Percentiles rank a stretch among this genome's conserved stretches.
phyloP scores from a whole-genome alignment of 1,140 invertebrate genomes.

The Drosophila ohnishii region DNA sequence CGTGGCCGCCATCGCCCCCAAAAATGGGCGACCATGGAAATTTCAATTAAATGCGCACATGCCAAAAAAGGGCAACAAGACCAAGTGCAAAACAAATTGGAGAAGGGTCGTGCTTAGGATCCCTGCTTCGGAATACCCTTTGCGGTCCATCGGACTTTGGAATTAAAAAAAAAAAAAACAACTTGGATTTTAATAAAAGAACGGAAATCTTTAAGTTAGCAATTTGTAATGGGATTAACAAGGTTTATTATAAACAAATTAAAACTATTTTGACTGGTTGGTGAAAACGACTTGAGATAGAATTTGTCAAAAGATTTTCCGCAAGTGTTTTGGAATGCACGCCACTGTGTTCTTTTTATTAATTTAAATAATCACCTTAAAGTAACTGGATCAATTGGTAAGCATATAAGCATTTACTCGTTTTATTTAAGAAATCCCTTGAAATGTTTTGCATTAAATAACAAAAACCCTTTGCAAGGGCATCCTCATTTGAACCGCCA shows the following conservation, averaged over 20 bases:
- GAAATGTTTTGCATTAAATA: constrained; percentile 18
- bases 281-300: neutral
- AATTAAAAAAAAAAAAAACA: neutral
- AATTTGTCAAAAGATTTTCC: neutral
- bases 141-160: neutral
- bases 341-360: no score
- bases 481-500: constrained; percentile 3
- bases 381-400: neutral
- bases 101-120: constrained; percentile 8
- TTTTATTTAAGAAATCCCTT: neutral
- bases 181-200: neutral
- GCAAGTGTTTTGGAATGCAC: no score
- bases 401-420: neutral
- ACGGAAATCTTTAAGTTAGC: neutral
- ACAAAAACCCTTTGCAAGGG: constrained; percentile 33
- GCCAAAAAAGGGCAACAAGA: constrained; percentile 53
- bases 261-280: no score
- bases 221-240: neutral
- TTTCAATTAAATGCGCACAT: constrained; percentile 81
- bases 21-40: constrained; percentile 67
- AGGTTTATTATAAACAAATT: neutral
- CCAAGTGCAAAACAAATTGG: constrained; percentile 37
- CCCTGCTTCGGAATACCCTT: neutral
- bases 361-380: neutral
- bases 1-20: constrained; percentile 21